Percentiles rank a stretch among this genome's conserved stretches.
Conservation (phyloP, 1,140 invertebrate genomes). For the Sesamia nonagrioides region DNA sequence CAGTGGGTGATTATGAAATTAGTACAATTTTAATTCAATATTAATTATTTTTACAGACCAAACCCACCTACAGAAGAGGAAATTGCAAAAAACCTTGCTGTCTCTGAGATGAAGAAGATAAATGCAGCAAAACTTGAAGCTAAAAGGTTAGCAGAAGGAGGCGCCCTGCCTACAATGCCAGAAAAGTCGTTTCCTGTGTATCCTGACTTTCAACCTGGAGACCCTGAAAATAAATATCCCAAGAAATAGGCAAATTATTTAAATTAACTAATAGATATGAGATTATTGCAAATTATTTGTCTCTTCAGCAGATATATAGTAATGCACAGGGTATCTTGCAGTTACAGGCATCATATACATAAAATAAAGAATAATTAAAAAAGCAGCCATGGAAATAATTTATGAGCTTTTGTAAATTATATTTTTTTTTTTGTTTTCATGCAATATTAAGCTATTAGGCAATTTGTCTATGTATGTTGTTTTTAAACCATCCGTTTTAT, state of each 20-base stretch:
- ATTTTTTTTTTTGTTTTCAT: too few species aligned
- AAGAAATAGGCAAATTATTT: not conserved
- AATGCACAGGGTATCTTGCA: too few species aligned
- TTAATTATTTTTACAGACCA: constrained; percentile 71
- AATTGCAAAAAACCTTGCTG: constrained; percentile 90
- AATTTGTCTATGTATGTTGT: too few species aligned
- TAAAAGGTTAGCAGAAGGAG: constrained; percentile 72
- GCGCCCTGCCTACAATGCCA: constrained; percentile 66
- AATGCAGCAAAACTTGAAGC: constrained; percentile 91
- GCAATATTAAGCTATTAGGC: too few species aligned
- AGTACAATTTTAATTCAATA: not conserved
- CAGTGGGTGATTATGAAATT: too few species aligned
- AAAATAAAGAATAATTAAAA: too few species aligned
- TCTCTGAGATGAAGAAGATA: constrained; percentile 91
- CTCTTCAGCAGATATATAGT: too few species aligned
- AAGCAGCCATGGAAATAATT: too few species aligned
- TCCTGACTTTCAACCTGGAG: constrained; percentile 61
- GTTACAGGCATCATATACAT: too few species aligned
- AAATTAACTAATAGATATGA: not conserved
- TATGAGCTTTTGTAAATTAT: too few species aligned
- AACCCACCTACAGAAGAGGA: constrained; percentile 92
- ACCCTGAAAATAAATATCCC: constrained; percentile 48
- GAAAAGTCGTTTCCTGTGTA: constrained; percentile 75
- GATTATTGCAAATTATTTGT: not conserved
- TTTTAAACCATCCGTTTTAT: too few species aligned